Percentiles rank a stretch among this genome's conserved stretches.
These are phyloP conservation scores for Glaucopsyche alexis DNA, from an alignment of 2,888 invertebrate genomes.

Conservation along the genomic window DNA sequence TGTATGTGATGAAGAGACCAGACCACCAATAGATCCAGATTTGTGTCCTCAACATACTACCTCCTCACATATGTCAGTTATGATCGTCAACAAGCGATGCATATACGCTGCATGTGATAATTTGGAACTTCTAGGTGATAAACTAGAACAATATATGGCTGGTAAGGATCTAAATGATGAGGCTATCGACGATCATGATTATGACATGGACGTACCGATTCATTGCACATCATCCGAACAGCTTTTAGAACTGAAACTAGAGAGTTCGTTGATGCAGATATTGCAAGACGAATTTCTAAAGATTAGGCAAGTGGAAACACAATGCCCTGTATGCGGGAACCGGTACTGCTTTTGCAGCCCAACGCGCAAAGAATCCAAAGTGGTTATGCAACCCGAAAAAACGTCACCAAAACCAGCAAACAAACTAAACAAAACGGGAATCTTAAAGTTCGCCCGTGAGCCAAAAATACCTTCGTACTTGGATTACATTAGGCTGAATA, in stretches of 20 bases:
- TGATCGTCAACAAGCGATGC: conserved; percentile 62
- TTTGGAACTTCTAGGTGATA: conserved; percentile 56
- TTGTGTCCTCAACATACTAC: conserved; percentile 61
- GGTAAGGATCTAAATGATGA: conserved; percentile 52
- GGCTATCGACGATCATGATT: conserved; percentile 53
- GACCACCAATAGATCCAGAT: conserved; percentile 50
- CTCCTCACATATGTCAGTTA: conserved; percentile 60
- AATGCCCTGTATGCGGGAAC: conserved; percentile 53
- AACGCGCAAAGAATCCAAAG: conserved; percentile 16
- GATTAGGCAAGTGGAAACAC: conserved; percentile 46
- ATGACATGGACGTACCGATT: conserved; percentile 54
- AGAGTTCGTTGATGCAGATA: conserved; percentile 65
- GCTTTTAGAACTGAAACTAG: conserved; percentile 52
- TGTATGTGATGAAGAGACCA: conserved; percentile 59
- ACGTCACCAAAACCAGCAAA: conserved; percentile 32
- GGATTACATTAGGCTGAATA: conserved; percentile 50
- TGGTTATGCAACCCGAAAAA: conserved; percentile 32
- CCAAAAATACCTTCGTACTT: conserved; percentile 64
- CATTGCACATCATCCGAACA: conserved; percentile 51
- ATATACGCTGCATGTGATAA: conserved; percentile 69
- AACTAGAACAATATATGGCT: conserved; percentile 55
- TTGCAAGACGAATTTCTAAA: conserved; percentile 60
- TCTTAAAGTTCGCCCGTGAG: conserved; percentile 55
- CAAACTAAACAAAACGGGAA: conserved; percentile 47
- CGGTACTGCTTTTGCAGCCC: conserved; percentile 53